These are phyloP conservation scores for Lepisosteus osseus DNA, from an alignment of 2,113 vertebrate species.

Conservation along the genomic window DNA sequence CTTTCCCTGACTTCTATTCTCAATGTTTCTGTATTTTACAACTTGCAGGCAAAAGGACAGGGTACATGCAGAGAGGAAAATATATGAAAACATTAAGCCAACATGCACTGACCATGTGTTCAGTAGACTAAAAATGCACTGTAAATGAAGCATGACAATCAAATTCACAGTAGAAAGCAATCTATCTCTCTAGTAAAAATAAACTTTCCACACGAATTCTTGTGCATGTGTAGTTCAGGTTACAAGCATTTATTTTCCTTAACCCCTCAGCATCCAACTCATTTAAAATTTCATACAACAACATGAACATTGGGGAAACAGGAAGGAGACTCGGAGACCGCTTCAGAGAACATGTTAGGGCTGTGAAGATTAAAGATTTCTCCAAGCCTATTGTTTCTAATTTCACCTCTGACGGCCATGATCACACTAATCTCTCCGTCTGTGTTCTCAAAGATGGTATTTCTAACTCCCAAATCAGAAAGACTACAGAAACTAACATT, in stretches of 20 bases:
- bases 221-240: slow-evolving; percentile 32
- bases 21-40: background rate
- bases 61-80: slow-evolving; percentile 16
- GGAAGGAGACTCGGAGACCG: too few relatives aligned
- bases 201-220: slow-evolving; percentile 45
- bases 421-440: too few relatives aligned
- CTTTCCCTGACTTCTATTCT: background rate
- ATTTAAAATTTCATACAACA: slow-evolving; percentile 6
- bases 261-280: background rate
- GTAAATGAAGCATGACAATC: slow-evolving; percentile 60
- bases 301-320: slow-evolving; percentile 20
- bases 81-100: slow-evolving; percentile 20
- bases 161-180: slow-evolving; percentile 52
- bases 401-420: too few relatives aligned
- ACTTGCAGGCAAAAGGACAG: slow-evolving; percentile 6
- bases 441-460: background rate
- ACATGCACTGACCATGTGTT: slow-evolving; percentile 33
- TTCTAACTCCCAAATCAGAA: too few relatives aligned
- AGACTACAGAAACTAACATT: too few relatives aligned
- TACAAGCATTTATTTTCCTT: slow-evolving; percentile 45
- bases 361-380: too few relatives aligned
- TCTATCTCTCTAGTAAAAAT: slow-evolving; percentile 52
- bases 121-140: slow-evolving; percentile 24
- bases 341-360: too few relatives aligned
- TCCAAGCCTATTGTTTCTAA: too few relatives aligned